Base-by-base conservation (phyloP, 2,113 vertebrate species). In the Pelecanoides urinatrix region DNA sequence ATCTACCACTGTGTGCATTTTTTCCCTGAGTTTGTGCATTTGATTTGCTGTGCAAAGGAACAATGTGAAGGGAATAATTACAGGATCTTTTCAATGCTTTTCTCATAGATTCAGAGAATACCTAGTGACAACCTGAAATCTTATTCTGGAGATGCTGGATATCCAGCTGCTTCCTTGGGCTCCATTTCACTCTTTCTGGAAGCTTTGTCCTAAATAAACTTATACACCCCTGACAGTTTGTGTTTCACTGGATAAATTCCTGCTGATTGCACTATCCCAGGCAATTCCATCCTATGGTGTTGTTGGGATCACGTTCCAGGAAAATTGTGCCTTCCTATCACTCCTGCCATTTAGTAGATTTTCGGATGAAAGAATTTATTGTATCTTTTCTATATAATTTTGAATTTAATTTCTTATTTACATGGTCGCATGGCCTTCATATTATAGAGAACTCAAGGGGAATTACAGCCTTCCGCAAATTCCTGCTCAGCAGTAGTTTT, bases 361-460 rank as follows among this genome's bases (percentile, higher is more conserved):
- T 91, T 36, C 42, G 34, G 21, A 25, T 18, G 27, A 62, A 70
- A 58, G 10, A 66, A 44, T 82, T 25, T 5, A 27, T 10, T 23
- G 6, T 61, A 23, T n/a, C 30, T 73, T 72, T 66, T 49, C 40
- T 53, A 2, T 22, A 4, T 21, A 26, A 27, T 56, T 76, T 94
- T 75, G 11, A 5, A 27, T 62, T 17, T 42, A 7, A 6, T 42
- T 56, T 90, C 53, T 85, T 59, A 34, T 29, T 42, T 47, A 9
- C 6, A 0, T 45, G 55, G 21, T 47, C 3, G 0, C 11, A 2
- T n/a, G 25, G 42, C 44, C 30, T 87, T 88, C 67, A 38, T 20
- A 11, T 0, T 56, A 66, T 45, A 22, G 32, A 7, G 25, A 71
- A 4, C 38, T 70, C 42, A 32, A 38, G 36, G 52, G 65, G 16